phyloP scores from a whole-genome alignment of 1,140 invertebrate species.

The Sitophilus oryzae region DNA sequence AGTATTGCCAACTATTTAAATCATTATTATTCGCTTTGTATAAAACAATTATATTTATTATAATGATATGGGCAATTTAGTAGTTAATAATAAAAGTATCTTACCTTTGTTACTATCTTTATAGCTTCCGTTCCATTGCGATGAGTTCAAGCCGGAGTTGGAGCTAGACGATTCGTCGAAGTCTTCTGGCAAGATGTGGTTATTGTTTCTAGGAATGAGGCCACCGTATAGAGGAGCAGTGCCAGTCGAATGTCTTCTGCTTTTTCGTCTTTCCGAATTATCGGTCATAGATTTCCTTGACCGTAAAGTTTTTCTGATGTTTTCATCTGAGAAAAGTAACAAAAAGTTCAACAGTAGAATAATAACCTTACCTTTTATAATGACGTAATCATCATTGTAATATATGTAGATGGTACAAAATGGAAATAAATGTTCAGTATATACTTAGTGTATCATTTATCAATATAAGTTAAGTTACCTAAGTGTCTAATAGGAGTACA shows the following conservation, averaged over 20 bases:
- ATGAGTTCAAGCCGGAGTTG: constrained; percentile 49
- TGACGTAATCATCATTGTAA: too few relatives aligned
- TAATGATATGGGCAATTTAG: too few relatives aligned
- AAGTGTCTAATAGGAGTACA: constrained; percentile 63
- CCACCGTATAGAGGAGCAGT: constrained; percentile 50
- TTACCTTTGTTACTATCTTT: constrained; percentile 52
- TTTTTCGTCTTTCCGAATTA: constrained; percentile 65
- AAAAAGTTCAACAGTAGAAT: too few relatives aligned
- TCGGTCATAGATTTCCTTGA: constrained; percentile 60
- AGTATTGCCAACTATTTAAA: too few relatives aligned
- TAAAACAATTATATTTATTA: too few relatives aligned
- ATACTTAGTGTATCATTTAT: too few relatives aligned
- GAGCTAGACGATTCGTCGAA: constrained; percentile 53
- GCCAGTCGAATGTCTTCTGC: constrained; percentile 65
- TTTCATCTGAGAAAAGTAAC: constrained; percentile 66
- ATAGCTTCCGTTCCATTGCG: constrained; percentile 52
- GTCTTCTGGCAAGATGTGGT: constrained; percentile 30
- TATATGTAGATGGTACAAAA: too few relatives aligned
- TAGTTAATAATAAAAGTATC: neutral
- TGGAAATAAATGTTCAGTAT: too few relatives aligned
- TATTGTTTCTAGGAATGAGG: constrained; percentile 29
- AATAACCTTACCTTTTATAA: too few relatives aligned
- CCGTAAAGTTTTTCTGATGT: constrained; percentile 69
- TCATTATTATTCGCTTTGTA: too few relatives aligned
- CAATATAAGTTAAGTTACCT: too few relatives aligned